Base-by-base conservation (phyloP, 2,888 invertebrate genomes). In the Adela reaumurella region DNA sequence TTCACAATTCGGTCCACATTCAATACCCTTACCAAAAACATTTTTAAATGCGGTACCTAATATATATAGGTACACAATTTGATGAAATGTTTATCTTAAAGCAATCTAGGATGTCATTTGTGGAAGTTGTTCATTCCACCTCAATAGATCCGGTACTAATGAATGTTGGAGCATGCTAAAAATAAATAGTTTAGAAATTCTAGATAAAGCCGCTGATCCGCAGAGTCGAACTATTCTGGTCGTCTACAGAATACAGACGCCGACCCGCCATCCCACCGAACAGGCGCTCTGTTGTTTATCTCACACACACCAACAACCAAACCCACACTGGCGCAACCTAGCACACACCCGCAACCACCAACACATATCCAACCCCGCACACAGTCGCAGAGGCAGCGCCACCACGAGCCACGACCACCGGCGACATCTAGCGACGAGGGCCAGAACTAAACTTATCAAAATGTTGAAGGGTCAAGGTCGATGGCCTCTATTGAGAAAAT, bases 361-460 rank as follows among this genome's bases (percentile, higher is more conserved):
- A 45, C 58, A 63, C 52, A 48, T 46, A 45, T 8, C 5, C 3
- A 28, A 19, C 28, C 41, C 2, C n/a, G 42, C 46, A 46, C 45
- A 41, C 49, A 8, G 20, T 41, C 42, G 41, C 46, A 19, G 44
- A n/a, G 29, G 16, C 17, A 17, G 17, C 19, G n/a, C n/a, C n/a
- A n/a, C n/a, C n/a, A n/a, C n/a, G 24, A 3, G 47, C 17, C 45
- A 16, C 50, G 20, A 17, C 20, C n/a, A 35, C 28, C 28, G n/a
- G 59, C 70, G 78, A 74, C 78, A 70, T 70, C 77, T 74, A 66
- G 63, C 60, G 72, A 54, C 59, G 55, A 66, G 66, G 50, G 58
- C 71, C 11, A 4, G 35, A 35, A 35, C 35, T 35, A 35, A 35
- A 35, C 35, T 35, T 35, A 35, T 35, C 35, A 35, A 35, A 35